Conservation (phyloP, 2,113 vertebrate genomes). For the Chloebia gouldiae region DNA sequence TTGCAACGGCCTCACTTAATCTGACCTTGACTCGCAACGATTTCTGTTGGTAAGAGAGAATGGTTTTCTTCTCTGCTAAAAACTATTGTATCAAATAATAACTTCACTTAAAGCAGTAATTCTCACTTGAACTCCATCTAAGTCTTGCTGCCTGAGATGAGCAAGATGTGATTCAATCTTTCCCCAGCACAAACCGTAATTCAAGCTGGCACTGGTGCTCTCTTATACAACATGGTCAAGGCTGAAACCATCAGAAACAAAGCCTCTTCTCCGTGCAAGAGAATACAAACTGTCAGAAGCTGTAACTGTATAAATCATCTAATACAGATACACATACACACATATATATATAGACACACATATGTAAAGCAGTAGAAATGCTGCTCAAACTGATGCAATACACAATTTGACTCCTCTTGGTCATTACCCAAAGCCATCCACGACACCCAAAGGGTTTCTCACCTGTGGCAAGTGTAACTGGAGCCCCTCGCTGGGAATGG, state of each 20-base stretch:
- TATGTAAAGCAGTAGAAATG: background rate
- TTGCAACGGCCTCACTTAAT: background rate
- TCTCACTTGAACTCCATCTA: background rate
- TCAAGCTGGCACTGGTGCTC: background rate
- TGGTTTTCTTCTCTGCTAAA: background rate
- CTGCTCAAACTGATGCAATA: background rate
- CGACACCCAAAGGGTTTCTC: constrained; percentile 36
- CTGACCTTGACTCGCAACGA: background rate
- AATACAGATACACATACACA: background rate
- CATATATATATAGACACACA: background rate
- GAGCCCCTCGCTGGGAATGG: constrained; percentile 93
- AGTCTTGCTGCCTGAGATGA: background rate
- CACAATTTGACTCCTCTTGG: background rate
- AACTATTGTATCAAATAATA: background rate
- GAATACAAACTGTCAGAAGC: background rate
- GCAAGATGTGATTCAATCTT: background rate
- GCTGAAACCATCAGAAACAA: background rate
- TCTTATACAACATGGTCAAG: background rate
- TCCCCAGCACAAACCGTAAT: background rate
- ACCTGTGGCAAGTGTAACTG: constrained; percentile 97
- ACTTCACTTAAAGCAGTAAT: background rate
- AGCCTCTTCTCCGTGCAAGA: background rate
- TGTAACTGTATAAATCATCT: background rate
- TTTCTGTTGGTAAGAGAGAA: background rate
- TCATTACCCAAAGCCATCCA: background rate